These are phyloP conservation scores for Stenolophus ochropezus DNA, from an alignment of 2,888 invertebrate species.

Conservation along the genomic window DNA sequence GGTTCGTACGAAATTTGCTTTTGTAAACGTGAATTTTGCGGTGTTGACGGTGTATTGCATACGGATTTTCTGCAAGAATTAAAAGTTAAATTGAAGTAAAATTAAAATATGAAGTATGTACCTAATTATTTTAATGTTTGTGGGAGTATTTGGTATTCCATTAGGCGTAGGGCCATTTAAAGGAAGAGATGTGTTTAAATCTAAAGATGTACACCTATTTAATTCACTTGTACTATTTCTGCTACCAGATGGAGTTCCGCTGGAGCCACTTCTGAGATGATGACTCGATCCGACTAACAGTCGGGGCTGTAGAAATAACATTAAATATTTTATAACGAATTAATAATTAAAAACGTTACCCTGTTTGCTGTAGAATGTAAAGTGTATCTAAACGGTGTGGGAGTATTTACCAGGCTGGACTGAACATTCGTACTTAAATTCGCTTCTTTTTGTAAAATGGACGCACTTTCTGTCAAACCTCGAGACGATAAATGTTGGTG, in stretches of 20 bases:
- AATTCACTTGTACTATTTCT: not conserved
- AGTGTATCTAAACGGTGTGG: constrained; percentile 72
- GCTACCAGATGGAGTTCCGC: constrained; percentile 32
- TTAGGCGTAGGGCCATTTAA: constrained; percentile 21
- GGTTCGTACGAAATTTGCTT: constrained; percentile 74
- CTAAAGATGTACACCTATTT: not conserved
- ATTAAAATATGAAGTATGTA: constrained; percentile 17
- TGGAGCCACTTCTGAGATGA: constrained; percentile 57
- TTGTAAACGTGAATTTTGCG: constrained; percentile 71
- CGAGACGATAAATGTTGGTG: constrained; percentile 89
- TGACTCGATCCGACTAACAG: constrained; percentile 61
- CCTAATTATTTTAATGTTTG: constrained; percentile 62
- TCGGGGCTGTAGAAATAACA: constrained; percentile 57
- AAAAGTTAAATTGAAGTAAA: not conserved
- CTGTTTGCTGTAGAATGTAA: constrained; percentile 75
- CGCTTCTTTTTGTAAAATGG: constrained; percentile 85
- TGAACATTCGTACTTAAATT: constrained; percentile 76
- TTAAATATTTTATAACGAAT: constrained; percentile 61
- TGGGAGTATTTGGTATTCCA: constrained; percentile 50
- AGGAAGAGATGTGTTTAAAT: constrained; percentile 19
- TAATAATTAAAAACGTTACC: constrained; percentile 67
- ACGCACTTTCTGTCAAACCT: constrained; percentile 84
- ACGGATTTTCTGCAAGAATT: constrained; percentile 62
- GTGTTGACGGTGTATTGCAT: constrained; percentile 61
- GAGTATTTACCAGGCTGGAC: constrained; percentile 67